A percentile compares a stretch with the other conserved stretches of the same genome.
These are phyloP conservation scores for Uloborus diversus DNA, from an alignment of 1,140 invertebrate species.

Conservation along the genomic window DNA sequence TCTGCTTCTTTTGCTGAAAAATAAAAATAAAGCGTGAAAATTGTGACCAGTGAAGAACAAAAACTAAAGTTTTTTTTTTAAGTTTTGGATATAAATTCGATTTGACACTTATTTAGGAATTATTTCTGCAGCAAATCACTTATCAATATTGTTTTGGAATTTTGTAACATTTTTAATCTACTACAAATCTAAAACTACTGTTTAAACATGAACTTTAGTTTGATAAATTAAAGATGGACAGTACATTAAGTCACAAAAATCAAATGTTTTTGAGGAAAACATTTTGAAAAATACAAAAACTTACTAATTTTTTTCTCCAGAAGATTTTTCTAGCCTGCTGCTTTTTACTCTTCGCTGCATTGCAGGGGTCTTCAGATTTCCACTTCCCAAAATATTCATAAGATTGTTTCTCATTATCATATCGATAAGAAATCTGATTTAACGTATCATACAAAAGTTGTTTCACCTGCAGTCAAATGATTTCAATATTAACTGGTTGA, in stretches of 20 bases:
- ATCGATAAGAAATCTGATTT: constrained; percentile 13
- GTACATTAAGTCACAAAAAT: neutral
- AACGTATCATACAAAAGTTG: constrained; percentile 41
- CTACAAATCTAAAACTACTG: no score
- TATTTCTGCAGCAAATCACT: no score
- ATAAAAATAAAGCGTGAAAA: neutral
- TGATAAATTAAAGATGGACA: neutral
- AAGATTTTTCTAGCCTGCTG: neutral
- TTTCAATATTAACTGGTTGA: no score
- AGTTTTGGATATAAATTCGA: no score
- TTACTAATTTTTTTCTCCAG: constrained; percentile 17
- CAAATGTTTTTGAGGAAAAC: neutral
- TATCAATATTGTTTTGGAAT: no score
- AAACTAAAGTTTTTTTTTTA: no score
- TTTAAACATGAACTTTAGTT: no score
- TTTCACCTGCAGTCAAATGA: constrained; percentile 21
- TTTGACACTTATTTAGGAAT: no score
- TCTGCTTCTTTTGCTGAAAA: neutral
- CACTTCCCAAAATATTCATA: constrained; percentile 36
- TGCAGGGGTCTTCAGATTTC: neutral
- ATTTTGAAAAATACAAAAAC: neutral
- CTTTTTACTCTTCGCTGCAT: neutral
- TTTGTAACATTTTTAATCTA: no score
- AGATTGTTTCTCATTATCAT: constrained; percentile 23
- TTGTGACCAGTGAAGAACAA: no score